Conservation (phyloP, 2,888 invertebrate genomes). For the Orthosia incerta region DNA sequence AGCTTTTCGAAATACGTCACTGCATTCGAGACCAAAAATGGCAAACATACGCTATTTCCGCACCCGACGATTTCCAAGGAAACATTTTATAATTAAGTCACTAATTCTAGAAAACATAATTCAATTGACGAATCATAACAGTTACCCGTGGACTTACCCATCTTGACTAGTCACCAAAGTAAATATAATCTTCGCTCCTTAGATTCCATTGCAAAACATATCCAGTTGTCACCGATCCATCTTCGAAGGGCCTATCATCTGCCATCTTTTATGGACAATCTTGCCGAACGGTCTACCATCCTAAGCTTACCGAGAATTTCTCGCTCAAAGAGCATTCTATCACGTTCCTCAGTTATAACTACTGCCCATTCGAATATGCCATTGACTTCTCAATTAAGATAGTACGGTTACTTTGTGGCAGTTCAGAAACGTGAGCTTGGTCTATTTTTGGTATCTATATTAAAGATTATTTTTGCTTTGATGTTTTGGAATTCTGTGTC, state of each 20-base stretch:
- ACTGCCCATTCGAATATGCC: slow-evolving; percentile 57
- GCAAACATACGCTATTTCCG: not conserved
- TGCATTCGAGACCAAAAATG: not conserved
- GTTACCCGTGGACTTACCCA: slow-evolving; percentile 13
- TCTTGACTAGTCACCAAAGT: not conserved
- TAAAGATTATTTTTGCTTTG: slow-evolving; percentile 56
- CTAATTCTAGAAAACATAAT: slow-evolving; percentile 11
- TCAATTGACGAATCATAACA: slow-evolving; percentile 13
- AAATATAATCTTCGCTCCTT: slow-evolving; percentile 12
- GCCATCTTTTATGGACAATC: slow-evolving; percentile 37
- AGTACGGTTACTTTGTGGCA: slow-evolving; percentile 55
- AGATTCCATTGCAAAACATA: slow-evolving; percentile 6
- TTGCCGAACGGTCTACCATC: not conserved
- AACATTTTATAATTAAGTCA: slow-evolving; percentile 22
- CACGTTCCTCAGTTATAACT: slow-evolving; percentile 54
- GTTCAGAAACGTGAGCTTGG: slow-evolving; percentile 45
- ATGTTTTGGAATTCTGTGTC: slow-evolving; percentile 48
- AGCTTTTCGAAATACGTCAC: not conserved
- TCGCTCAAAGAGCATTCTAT: slow-evolving; percentile 57
- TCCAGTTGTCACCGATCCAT: slow-evolving; percentile 24
- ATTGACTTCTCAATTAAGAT: slow-evolving; percentile 61
- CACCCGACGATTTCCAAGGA: not conserved
- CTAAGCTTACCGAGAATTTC: slow-evolving; percentile 37
- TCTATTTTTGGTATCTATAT: slow-evolving; percentile 59
- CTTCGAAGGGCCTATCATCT: slow-evolving; percentile 2